A percentile compares a stretch with the other conserved stretches of the same genome.
phyloP scores from a whole-genome alignment of 2,113 vertebrate species.

The Columbina picui region DNA sequence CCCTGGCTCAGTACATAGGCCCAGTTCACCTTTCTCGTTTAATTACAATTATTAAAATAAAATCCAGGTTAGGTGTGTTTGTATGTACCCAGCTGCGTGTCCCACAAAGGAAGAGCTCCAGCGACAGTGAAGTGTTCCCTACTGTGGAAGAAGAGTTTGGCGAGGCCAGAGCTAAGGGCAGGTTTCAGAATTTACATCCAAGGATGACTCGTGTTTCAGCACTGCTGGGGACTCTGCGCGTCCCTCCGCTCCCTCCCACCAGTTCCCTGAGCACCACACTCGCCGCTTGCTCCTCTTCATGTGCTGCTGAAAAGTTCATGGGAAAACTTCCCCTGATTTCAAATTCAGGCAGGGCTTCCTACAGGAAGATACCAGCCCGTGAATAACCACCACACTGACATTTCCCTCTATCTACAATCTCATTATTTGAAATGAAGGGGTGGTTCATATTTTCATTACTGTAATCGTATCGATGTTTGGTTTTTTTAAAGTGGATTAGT shows the following conservation, averaged over 20 bases:
- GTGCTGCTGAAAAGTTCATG: background rate
- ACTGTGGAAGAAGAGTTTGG: rapidly evolving
- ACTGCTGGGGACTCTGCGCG: rapidly evolving
- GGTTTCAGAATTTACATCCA: background rate
- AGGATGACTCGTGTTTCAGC: rapidly evolving
- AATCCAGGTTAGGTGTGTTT: background rate
- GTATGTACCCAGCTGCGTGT: background rate
- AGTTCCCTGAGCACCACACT: rapidly evolving
- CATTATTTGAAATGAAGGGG: background rate
- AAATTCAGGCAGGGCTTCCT: background rate
- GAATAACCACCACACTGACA: background rate
- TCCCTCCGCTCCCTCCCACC: background rate
- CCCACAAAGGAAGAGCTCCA: rapidly evolving
- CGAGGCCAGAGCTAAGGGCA: background rate
- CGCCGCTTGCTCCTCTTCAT: rapidly evolving
- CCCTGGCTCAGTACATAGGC: background rate
- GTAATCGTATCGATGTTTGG: background rate
- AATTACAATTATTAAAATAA: background rate
- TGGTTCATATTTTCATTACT: background rate
- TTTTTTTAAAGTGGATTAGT: background rate
- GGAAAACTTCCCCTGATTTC: background rate
- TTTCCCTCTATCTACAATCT: background rate
- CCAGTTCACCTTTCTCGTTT: background rate
- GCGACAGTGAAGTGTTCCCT: background rate
- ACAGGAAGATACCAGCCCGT: background rate